A percentile compares a stretch with the other conserved stretches of the same genome.
Evolutionary conservation across 1,140 invertebrate genomes (phyloP).

Genomic region (Drosophila tani): DNA sequence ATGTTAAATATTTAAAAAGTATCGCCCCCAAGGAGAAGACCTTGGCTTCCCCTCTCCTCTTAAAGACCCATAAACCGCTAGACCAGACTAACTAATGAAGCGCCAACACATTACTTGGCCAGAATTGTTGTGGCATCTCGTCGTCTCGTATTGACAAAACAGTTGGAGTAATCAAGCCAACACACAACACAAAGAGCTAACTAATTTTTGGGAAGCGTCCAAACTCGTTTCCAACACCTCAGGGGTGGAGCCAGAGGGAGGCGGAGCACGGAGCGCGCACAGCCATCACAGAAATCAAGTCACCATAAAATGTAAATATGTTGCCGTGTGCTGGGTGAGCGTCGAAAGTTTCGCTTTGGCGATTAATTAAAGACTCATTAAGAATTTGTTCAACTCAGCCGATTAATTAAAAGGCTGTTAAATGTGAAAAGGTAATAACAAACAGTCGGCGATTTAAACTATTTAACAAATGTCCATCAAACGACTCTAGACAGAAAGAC

Average conservation of each 20-base stretch:
- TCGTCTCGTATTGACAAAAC: constrained; percentile 35
- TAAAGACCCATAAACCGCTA: constrained; percentile 11
- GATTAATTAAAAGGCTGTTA: constrained; percentile 76
- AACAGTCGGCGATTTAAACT: constrained; percentile 12
- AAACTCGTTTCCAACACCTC: constrained; percentile 73
- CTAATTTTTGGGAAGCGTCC: constrained; percentile 58
- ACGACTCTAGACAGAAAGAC: not conserved
- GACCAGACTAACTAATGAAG: constrained; percentile 24
- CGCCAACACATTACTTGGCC: constrained; percentile 35
- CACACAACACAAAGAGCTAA: constrained; percentile 54
- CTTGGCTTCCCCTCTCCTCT: constrained; percentile 14
- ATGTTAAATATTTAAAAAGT: constrained; percentile 1
- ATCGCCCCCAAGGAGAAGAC: not conserved
- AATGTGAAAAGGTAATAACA: constrained; percentile 45
- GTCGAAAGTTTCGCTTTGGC: constrained; percentile 56
- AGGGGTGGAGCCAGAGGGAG: constrained; percentile 67
- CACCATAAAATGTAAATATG: constrained; percentile 67
- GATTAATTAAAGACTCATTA: constrained; percentile 83
- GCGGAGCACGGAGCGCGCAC: constrained; percentile 1
- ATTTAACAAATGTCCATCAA: constrained; percentile 11
- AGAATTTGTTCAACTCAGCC: constrained; percentile 69
- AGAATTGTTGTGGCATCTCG: constrained; percentile 58
- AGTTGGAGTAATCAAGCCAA: constrained; percentile 48
- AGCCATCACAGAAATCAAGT: constrained; percentile 66
- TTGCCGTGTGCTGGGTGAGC: constrained; percentile 19